Conservation (phyloP, 2,888 invertebrate species). For the Pristionchus entomophagus region DNA sequence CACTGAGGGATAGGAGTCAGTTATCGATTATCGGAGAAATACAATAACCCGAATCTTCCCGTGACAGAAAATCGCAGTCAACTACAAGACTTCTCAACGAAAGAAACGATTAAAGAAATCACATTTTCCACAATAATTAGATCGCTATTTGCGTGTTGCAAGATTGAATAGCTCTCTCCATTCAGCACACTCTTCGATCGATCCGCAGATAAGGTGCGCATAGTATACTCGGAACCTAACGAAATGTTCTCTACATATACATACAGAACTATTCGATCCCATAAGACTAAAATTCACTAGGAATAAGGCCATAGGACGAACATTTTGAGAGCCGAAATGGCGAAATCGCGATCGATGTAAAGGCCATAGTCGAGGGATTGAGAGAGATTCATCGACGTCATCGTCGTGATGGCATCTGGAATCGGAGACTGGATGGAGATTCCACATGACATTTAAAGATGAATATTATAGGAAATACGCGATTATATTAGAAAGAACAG, state of each 20-base stretch:
- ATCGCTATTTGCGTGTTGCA: background rate
- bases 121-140: background rate
- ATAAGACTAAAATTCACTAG: too few species aligned
- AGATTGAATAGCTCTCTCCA: background rate
- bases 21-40: background rate
- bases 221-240: too few species aligned
- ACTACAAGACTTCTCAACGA: too few species aligned
- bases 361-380: background rate
- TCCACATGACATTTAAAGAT: too few species aligned
- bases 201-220: too few species aligned
- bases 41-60: background rate
- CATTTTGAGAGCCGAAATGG: slow-evolving; percentile 2
- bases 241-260: too few species aligned
- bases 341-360: background rate
- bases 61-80: background rate
- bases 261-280: background rate
- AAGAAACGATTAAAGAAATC: too few species aligned
- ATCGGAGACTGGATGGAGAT: too few species aligned
- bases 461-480: too few species aligned
- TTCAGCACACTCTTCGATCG: too few species aligned
- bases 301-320: too few species aligned
- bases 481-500: too few species aligned
- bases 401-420: slow-evolving; percentile 1
- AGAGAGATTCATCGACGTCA: background rate
- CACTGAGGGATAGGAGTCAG: background rate